Conservation (phyloP, 2,888 invertebrate genomes). For the Synanthedon formicaeformis region DNA sequence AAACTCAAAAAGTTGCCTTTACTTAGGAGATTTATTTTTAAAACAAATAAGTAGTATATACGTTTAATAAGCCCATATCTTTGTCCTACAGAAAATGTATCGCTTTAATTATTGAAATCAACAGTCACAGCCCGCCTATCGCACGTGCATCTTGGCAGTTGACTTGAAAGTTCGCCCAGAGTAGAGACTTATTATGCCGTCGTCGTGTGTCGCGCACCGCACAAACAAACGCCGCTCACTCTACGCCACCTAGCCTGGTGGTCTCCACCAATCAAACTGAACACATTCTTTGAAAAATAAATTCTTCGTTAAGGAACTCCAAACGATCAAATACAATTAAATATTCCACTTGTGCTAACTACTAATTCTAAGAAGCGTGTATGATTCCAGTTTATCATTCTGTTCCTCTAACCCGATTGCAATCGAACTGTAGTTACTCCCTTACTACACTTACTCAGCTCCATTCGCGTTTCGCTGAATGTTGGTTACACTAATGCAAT, state of each 20-base stretch:
- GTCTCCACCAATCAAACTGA: slow-evolving; percentile 20
- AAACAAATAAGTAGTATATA: background rate
- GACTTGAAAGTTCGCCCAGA: slow-evolving; percentile 7
- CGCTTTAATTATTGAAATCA: slow-evolving; percentile 11
- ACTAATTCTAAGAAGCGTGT: background rate
- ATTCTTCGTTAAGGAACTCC: background rate
- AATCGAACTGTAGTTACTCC: slow-evolving; percentile 29
- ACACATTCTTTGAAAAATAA: too few relatives aligned
- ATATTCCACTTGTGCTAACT: background rate
- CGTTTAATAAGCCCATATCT: background rate
- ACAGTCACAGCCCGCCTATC: slow-evolving; percentile 31
- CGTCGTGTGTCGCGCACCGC: slow-evolving; percentile 32
- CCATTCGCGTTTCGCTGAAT: too few relatives aligned
- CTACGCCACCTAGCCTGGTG: slow-evolving; percentile 32
- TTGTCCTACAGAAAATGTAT: slow-evolving; percentile 21
- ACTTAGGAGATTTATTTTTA: too few relatives aligned
- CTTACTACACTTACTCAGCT: too few relatives aligned
- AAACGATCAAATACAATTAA: background rate
- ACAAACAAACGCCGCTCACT: slow-evolving; percentile 14
- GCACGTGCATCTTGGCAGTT: slow-evolving; percentile 48
- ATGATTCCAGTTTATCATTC: background rate
- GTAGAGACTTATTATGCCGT: slow-evolving; percentile 42
- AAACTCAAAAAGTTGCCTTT: too few relatives aligned
- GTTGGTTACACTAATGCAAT: too few relatives aligned
- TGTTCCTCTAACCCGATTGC: slow-evolving; percentile 23